These are phyloP conservation scores for Furcifer pardalis DNA, from an alignment of 2,797 vertebrate species.

Conservation along the genomic window DNA sequence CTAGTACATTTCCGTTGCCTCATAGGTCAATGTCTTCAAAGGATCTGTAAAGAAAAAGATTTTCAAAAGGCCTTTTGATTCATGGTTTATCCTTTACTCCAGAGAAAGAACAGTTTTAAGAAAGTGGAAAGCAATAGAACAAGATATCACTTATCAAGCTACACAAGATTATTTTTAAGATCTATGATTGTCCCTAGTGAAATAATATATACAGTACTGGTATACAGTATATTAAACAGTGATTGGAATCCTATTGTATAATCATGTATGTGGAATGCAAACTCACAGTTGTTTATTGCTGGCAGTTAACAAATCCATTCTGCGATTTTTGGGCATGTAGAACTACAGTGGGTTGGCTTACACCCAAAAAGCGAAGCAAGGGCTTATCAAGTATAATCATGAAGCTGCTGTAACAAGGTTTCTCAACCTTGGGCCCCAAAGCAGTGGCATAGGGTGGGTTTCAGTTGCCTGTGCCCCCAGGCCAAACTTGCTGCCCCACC, in stretches of 20 bases:
- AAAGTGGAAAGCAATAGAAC: neutral
- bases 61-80: neutral
- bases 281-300: too few species aligned
- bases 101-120: neutral
- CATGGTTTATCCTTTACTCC: neutral
- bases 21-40: slow-evolving; percentile 39
- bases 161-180: neutral
- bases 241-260: too few species aligned
- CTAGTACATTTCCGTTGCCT: slow-evolving; percentile 23
- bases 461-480: too few species aligned
- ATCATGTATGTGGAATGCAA: too few species aligned
- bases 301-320: too few species aligned
- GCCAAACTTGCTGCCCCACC: too few species aligned
- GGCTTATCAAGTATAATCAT: neutral
- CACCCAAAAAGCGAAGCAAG: neutral
- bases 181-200: neutral
- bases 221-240: neutral
- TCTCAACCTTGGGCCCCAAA: too few species aligned
- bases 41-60: slow-evolving; percentile 26
- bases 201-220: neutral
- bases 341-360: too few species aligned
- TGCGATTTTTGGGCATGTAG: too few species aligned
- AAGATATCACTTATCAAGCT: neutral
- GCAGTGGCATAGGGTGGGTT: too few species aligned
- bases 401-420: neutral